Conservation (phyloP, 2,888 invertebrate genomes). For the Phyllotreta cruciferae region DNA sequence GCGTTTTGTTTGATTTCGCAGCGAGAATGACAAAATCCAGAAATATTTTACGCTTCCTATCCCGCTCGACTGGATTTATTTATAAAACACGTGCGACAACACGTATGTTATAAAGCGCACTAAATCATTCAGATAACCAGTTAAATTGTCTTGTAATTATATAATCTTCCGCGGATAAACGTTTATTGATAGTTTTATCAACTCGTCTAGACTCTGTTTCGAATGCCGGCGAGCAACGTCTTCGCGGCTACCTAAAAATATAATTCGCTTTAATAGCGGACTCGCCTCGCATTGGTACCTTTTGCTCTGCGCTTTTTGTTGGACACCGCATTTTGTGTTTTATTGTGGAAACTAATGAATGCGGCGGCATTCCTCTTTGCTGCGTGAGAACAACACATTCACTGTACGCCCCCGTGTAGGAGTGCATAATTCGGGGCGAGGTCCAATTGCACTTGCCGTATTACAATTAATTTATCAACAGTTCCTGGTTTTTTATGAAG, state of each 20-base stretch:
- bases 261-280: conserved; percentile 20
- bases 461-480: no score
- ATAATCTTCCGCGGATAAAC: no score
- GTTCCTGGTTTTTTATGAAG: no score
- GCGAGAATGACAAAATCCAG: conserved; percentile 10
- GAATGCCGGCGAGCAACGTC: conserved; percentile 25
- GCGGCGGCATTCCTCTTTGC: conserved; percentile 34
- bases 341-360: conserved; percentile 36
- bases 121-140: no score
- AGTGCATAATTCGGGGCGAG: conserved; percentile 21
- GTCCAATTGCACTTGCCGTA: conserved; percentile 28
- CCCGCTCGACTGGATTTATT: neutral
- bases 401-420: conserved; percentile 28
- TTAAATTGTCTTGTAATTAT: no score
- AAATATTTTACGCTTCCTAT: conserved; percentile 7
- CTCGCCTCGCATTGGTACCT: conserved; percentile 20
- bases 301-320: conserved; percentile 33
- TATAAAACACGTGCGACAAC: no score
- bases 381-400: conserved; percentile 30
- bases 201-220: conserved; percentile 17
- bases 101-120: no score
- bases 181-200: no score
- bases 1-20: conserved; percentile 2
- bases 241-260: conserved; percentile 18
- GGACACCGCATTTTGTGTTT: conserved; percentile 35